These are phyloP conservation scores for Gopherus flavomarginatus DNA, from an alignment of 2,113 vertebrate genomes.

Conservation along the genomic window DNA sequence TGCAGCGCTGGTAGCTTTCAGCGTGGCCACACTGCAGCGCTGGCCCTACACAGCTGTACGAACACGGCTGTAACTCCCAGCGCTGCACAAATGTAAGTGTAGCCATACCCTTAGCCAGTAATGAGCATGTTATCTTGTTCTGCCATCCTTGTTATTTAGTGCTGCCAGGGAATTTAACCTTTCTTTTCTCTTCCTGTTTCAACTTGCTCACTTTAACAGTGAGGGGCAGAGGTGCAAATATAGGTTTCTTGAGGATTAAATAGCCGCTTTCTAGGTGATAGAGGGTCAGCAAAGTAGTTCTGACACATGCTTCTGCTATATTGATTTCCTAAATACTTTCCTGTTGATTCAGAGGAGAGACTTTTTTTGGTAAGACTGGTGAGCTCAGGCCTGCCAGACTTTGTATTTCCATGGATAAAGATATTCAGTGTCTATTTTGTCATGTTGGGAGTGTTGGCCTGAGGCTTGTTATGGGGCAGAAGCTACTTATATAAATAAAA, in stretches of 20 bases:
- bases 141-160: neutral
- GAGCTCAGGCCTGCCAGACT: neutral
- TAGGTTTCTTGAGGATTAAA: neutral
- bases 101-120: neutral
- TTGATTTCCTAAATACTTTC: neutral
- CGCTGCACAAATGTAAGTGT: no score
- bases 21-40: no score
- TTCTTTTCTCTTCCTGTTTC: neutral
- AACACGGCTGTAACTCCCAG: no score
- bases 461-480: neutral
- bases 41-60: no score
- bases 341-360: neutral
- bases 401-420: neutral
- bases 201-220: neutral
- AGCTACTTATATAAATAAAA: neutral
- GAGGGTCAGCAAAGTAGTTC: neutral
- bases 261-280: neutral
- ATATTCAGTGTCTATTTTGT: neutral
- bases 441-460: neutral
- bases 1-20: no score
- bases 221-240: neutral
- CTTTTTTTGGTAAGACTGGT: neutral
- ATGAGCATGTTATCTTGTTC: fast-evolving
- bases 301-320: neutral
- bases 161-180: neutral